Conservation (phyloP, 2,797 vertebrate genomes). For the Platyrinchus mystaceus region DNA sequence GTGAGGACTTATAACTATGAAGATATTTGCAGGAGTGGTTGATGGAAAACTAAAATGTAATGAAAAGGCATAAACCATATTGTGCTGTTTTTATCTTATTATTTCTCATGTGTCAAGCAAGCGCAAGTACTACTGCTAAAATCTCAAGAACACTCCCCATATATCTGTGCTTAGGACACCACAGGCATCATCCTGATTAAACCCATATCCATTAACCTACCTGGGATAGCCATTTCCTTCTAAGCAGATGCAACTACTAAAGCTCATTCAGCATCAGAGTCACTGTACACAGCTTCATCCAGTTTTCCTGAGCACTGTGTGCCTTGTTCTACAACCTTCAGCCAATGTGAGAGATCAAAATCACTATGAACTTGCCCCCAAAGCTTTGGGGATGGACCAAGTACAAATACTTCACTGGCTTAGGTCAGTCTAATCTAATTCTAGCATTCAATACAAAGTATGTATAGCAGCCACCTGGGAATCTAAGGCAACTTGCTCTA, state of each 20-base stretch:
- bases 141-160: rapidly evolving
- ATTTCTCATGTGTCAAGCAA: not conserved
- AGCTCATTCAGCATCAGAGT: not conserved
- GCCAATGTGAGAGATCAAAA: not conserved
- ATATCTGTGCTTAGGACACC: not conserved
- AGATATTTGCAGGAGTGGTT: not conserved
- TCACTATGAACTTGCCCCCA: not conserved
- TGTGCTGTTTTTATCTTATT: not conserved
- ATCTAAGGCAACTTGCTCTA: not conserved
- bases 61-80: not conserved
- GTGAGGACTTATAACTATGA: not conserved
- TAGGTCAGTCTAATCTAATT: not conserved
- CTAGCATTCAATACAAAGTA: not conserved
- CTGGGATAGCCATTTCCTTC: not conserved
- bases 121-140: not conserved
- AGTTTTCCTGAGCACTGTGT: not conserved
- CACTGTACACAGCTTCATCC: rapidly evolving
- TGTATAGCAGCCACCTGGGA: not conserved
- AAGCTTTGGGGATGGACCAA: not conserved
- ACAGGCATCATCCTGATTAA: not conserved
- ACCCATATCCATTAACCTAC: not conserved
- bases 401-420: not conserved
- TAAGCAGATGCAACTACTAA: not conserved
- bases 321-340: not conserved
- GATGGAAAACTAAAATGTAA: not conserved